Percentiles rank a stretch among this genome's conserved stretches.
Conservation (phyloP, 2,888 invertebrate genomes). For the Synergus itoensis region DNA sequence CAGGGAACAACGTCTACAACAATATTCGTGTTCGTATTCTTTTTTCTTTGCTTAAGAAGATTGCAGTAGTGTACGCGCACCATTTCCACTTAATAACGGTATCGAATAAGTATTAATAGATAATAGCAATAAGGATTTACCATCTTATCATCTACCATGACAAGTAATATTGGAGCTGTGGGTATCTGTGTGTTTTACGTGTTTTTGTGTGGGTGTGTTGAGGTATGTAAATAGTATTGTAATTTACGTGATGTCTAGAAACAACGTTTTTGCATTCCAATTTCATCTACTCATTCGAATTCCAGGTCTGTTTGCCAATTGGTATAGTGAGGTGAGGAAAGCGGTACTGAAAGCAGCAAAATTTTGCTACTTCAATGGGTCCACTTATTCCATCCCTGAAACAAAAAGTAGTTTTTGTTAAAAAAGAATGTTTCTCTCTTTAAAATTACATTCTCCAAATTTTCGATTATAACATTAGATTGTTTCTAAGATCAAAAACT, state of each 20-base stretch:
- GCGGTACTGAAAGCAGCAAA: slow-evolving; percentile 50
- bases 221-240: slow-evolving; percentile 58
- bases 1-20: slow-evolving; percentile 4
- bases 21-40: slow-evolving; percentile 26
- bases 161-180: slow-evolving; percentile 71
- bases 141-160: slow-evolving; percentile 75
- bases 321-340: slow-evolving; percentile 60
- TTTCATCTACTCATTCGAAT: slow-evolving; percentile 61
- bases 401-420: slow-evolving; percentile 54
- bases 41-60: slow-evolving; percentile 28
- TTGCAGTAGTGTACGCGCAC: slow-evolving; percentile 50
- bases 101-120: slow-evolving; percentile 73
- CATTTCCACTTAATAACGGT: slow-evolving; percentile 66
- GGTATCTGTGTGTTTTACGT: slow-evolving; percentile 50
- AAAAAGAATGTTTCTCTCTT: neutral
- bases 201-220: slow-evolving; percentile 56
- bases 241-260: slow-evolving; percentile 65
- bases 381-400: slow-evolving; percentile 81
- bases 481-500: too few relatives aligned
- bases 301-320: slow-evolving; percentile 61
- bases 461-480: slow-evolving; percentile 16
- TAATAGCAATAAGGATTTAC: slow-evolving; percentile 75
- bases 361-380: slow-evolving; percentile 69
- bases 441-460: slow-evolving; percentile 1
- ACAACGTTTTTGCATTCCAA: slow-evolving; percentile 63